Base-by-base conservation (phyloP, 1,140 invertebrate genomes). In the Drosophila saltans region DNA sequence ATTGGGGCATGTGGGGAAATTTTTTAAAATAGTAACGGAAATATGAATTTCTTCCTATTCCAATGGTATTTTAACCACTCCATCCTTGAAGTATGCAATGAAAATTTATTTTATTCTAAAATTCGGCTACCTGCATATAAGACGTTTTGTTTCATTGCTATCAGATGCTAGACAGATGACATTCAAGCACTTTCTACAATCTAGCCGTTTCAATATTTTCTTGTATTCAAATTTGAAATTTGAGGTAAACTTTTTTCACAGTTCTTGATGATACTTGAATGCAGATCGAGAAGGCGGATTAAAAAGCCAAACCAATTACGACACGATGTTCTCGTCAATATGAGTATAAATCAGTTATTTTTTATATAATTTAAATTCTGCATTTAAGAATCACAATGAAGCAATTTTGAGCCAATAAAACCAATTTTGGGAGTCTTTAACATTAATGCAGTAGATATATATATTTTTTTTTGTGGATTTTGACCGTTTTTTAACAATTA, bases 371-470 rank as follows among this genome's bases (percentile, higher is more conserved):
- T 36, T 36, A 36, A 7, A 3, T 7, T 24, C 21, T 52, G 45
- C 45, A 26, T 52, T 52, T 2, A 26, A 52, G 24, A 2, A 26
- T 52, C 21, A 26, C 9, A 52, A 52, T 26, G 45, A 26, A 1
- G 1, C 24, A 8, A 52, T 1, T 3, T 24, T 10, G 0, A 52
- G 45, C 45, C 30, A 59, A 59, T 59, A 39, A 59, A 59, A 59
- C 57, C 57, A 59, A 59, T 59, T 59, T 21, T 0, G 33, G 9
- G 9, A 39, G 6, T 59, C 1, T 57, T n/a, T 8, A 36, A 36
- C 9, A 6, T 76, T 64, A 76, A 59, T 40, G 64, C 69, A 48
- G 58, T 69, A 65, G 76, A 59, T 73, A 65, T 56, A 30, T 30
- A 30, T 30, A 2, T 76, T 69, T 59, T 16, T 1, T 45, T 58